Evolutionary conservation across 2,113 vertebrate genomes (phyloP).

Genomic region (Tenrec ecaudatus): DNA sequence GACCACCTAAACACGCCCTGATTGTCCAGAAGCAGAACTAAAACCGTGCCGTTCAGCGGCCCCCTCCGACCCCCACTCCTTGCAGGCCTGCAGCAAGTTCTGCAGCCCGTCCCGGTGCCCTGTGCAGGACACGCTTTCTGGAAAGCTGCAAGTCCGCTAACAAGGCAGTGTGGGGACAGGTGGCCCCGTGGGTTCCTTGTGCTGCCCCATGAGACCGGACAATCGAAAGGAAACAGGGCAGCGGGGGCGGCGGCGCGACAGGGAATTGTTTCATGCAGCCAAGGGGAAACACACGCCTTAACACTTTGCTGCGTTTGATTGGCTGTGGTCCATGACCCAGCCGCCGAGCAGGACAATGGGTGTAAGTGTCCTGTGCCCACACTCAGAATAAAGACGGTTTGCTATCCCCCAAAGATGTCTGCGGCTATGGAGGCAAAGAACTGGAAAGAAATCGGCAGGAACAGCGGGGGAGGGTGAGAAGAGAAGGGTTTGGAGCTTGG

Average conservation of each 20-base stretch:
- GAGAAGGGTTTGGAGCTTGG: neutral
- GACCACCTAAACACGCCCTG: neutral
- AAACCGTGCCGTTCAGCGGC: neutral
- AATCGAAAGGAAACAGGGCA: slow-evolving; percentile 3
- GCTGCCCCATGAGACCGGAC: neutral
- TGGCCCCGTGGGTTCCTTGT: neutral
- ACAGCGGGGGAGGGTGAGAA: fast-evolving
- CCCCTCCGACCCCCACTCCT: too few relatives aligned
- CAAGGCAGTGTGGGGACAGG: neutral
- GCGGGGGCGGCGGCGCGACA: too few relatives aligned
- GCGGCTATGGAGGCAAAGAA: neutral
- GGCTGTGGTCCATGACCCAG: neutral
- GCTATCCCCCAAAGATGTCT: neutral
- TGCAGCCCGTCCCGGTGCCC: neutral
- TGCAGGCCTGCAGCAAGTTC: too few relatives aligned
- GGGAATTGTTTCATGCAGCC: neutral
- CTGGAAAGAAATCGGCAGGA: neutral
- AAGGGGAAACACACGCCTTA: neutral
- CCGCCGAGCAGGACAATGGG: neutral
- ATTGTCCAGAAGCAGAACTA: neutral
- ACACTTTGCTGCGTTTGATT: fast-evolving
- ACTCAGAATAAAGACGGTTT: neutral
- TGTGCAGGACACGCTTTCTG: neutral
- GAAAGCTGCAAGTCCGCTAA: neutral
- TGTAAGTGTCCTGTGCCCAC: neutral